Evolutionary conservation across 1,140 invertebrate genomes (phyloP).

Genomic region (Acromyrmex heyeri): DNA sequence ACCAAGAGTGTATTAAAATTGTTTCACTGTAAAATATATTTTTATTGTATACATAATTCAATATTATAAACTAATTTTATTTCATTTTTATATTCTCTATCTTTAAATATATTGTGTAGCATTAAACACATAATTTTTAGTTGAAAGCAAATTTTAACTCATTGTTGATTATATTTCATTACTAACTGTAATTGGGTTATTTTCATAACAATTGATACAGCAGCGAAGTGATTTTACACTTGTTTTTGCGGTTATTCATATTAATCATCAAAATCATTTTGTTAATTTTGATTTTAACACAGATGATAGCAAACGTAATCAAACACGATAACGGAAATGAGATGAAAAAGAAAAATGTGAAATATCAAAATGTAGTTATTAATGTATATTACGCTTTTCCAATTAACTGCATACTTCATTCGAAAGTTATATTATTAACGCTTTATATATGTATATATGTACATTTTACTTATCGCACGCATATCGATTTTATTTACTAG

Average conservation of each 20-base stretch:
- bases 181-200: constrained; percentile 41
- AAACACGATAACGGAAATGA: constrained; percentile 25
- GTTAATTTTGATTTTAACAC: constrained; percentile 52
- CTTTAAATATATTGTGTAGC: not conserved
- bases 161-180: constrained; percentile 40
- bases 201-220: constrained; percentile 38
- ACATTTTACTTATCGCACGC: not conserved
- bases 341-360: not conserved
- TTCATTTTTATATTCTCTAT: not conserved
- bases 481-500: constrained; percentile 21
- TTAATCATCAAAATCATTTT: constrained; percentile 52
- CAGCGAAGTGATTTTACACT: constrained; percentile 46
- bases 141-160: constrained; percentile 2
- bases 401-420: constrained; percentile 25
- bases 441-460: not conserved
- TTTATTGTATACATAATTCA: not conserved
- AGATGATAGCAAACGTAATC: constrained; percentile 39
- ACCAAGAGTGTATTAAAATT: not conserved
- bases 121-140: constrained; percentile 31
- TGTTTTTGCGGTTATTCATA: constrained; percentile 43
- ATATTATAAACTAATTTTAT: not conserved
- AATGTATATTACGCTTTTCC: constrained; percentile 7
- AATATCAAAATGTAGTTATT: constrained; percentile 40
- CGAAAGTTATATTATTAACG: constrained; percentile 10
- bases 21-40: not conserved